Conservation (phyloP, 2,888 invertebrate genomes). For the Amblyteles armatorius region DNA sequence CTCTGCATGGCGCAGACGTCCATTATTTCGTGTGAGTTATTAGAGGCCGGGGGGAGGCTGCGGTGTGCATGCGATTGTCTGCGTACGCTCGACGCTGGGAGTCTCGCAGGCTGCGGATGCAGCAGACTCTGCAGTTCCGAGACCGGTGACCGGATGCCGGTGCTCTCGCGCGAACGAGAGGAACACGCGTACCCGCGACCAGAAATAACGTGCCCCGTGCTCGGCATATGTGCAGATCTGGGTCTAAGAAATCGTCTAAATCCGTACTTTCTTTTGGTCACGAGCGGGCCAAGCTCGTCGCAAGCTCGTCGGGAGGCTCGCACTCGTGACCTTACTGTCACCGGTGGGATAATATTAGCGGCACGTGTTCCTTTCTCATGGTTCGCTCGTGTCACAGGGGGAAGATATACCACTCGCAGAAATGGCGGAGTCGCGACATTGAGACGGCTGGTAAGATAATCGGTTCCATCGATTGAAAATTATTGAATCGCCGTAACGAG, state of each 20-base stretch:
- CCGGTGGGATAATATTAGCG: slow-evolving; percentile 46
- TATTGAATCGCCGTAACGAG: background rate
- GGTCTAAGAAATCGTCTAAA: slow-evolving; percentile 66
- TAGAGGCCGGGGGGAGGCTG: background rate
- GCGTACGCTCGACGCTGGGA: slow-evolving; percentile 1
- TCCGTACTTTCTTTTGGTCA: slow-evolving; percentile 52
- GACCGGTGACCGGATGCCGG: slow-evolving; percentile 58
- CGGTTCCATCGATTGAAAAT: background rate
- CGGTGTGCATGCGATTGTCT: slow-evolving; percentile 12
- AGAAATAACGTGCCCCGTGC: slow-evolving; percentile 58
- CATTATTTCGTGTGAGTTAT: slow-evolving; percentile 23
- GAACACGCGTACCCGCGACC: slow-evolving; percentile 20
- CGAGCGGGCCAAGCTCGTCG: slow-evolving; percentile 1
- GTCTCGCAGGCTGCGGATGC: slow-evolving; percentile 23
- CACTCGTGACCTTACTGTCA: slow-evolving; percentile 53
- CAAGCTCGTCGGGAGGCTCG: slow-evolving; percentile 2
- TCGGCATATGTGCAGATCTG: slow-evolving; percentile 66
- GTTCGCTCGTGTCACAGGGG: background rate
- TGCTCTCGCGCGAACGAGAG: slow-evolving; percentile 26
- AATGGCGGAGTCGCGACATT: background rate
- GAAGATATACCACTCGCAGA: background rate
- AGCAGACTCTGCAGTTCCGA: slow-evolving; percentile 33
- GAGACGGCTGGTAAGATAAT: background rate
- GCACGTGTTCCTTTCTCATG: slow-evolving; percentile 18
- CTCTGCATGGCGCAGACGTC: slow-evolving; percentile 5